Percentiles rank a stretch among this genome's conserved stretches.
These are phyloP conservation scores for Tenthredo amoena DNA, from an alignment of 2,888 invertebrate genomes.

Conservation along the genomic window DNA sequence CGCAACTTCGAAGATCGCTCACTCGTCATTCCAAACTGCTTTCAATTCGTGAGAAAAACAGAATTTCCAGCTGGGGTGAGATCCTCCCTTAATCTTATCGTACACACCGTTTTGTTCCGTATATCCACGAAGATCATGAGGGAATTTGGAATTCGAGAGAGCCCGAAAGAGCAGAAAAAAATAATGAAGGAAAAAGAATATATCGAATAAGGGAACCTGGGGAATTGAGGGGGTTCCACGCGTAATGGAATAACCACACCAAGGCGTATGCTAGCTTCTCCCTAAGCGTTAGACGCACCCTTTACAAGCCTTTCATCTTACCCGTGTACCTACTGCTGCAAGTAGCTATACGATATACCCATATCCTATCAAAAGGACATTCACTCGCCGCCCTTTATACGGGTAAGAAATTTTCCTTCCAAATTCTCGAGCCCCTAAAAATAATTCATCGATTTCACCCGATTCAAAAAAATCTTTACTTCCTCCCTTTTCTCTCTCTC, in stretches of 20 bases:
- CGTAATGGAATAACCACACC: conserved; percentile 45
- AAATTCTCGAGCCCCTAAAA: background rate
- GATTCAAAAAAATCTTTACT: background rate
- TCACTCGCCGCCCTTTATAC: conserved; percentile 15
- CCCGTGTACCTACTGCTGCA: background rate
- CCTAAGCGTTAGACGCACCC: conserved; percentile 38
- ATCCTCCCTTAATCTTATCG: background rate
- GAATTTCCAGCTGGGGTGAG: background rate
- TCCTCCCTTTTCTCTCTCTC: background rate
- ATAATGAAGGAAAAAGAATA: background rate
- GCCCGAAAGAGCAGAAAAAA: background rate
- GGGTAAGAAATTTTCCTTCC: background rate
- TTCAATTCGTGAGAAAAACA: background rate
- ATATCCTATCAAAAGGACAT: conserved; percentile 42
- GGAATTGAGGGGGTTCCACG: background rate
- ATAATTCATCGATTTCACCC: background rate
- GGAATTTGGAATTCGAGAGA: background rate
- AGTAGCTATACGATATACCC: background rate
- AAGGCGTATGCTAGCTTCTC: conserved; percentile 12
- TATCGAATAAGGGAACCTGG: background rate
- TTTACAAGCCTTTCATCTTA: conserved; percentile 53
- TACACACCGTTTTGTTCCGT: background rate
- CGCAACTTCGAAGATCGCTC: background rate
- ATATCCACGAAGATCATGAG: background rate
- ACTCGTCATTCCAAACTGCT: too few relatives aligned